phyloP scores from a whole-genome alignment of 2,888 invertebrate genomes.

The Aphrophora alni region DNA sequence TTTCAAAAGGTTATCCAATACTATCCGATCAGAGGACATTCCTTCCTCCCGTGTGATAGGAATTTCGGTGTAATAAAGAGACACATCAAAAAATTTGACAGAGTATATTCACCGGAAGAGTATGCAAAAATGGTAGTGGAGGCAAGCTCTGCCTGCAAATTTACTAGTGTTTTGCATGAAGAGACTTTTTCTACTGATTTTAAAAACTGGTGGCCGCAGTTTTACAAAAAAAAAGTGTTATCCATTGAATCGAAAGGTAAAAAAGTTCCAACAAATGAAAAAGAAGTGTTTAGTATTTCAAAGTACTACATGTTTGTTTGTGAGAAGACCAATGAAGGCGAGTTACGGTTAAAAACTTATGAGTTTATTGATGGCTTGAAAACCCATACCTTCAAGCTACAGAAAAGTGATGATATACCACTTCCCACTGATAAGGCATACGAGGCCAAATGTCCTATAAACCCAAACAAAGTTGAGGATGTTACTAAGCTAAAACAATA shows the following conservation, averaged over 20 bases:
- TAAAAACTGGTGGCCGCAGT: slow-evolving; percentile 39
- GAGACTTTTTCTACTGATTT: slow-evolving; percentile 32
- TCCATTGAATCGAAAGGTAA: slow-evolving; percentile 2
- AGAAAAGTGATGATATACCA: too few species aligned
- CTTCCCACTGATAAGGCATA: too few species aligned
- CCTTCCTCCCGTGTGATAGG: slow-evolving; percentile 44
- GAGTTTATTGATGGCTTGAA: too few species aligned
- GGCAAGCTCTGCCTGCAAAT: not conserved
- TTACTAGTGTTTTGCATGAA: not conserved
- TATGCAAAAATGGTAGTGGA: not conserved
- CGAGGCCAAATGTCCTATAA: too few species aligned
- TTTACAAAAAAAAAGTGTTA: slow-evolving; percentile 35
- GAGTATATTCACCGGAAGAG: slow-evolving; percentile 35
- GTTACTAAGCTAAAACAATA: too few species aligned
- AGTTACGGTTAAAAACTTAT: too few species aligned
- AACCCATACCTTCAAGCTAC: too few species aligned
- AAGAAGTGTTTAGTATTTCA: slow-evolving; percentile 32
- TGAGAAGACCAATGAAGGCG: not conserved
- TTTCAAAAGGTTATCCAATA: slow-evolving; percentile 42
- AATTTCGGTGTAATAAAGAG: slow-evolving; percentile 42
- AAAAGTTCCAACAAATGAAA: slow-evolving; percentile 20
- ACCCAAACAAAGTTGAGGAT: too few species aligned
- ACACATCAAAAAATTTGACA: slow-evolving; percentile 32
- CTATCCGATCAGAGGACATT: slow-evolving; percentile 45
- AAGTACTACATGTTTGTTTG: not conserved